Conservation (phyloP, 2,888 invertebrate species). For the Ganaspis brasiliensis region DNA sequence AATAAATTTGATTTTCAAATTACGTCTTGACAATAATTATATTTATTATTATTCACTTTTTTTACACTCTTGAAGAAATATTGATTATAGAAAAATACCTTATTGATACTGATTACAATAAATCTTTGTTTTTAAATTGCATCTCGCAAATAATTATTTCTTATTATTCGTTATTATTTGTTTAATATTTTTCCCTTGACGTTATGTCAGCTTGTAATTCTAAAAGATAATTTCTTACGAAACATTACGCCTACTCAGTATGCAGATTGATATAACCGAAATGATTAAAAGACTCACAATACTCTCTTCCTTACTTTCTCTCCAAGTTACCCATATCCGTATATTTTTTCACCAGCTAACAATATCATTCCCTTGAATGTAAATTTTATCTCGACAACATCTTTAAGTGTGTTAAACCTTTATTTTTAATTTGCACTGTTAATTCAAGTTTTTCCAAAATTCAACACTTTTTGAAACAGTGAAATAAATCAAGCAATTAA, state of each 20-base stretch:
- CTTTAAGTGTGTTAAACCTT: not conserved
- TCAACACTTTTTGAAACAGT: not conserved
- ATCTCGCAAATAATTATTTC: not conserved
- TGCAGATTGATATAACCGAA: slow-evolving; percentile 22
- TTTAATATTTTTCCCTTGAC: not conserved
- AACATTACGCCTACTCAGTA: not conserved
- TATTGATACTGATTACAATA: no score
- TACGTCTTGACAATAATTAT: no score
- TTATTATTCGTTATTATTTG: not conserved
- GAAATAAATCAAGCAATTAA: no score
- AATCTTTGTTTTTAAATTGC: no score
- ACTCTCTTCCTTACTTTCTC: slow-evolving; percentile 15
- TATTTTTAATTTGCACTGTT: not conserved
- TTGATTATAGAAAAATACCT: no score
- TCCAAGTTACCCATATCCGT: slow-evolving; percentile 14
- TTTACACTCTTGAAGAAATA: no score
- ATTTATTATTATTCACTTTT: no score
- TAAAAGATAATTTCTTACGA: slow-evolving; percentile 8
- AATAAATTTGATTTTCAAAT: no score
- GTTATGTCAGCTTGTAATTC: not conserved
- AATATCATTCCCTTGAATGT: slow-evolving; percentile 4
- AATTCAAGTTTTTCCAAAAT: not conserved
- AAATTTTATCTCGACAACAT: not conserved
- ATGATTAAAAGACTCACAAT: slow-evolving; percentile 18
- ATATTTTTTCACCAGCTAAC: slow-evolving; percentile 24